phyloP scores from a whole-genome alignment of 2,888 invertebrate genomes.

The Orchesella flavescens region DNA sequence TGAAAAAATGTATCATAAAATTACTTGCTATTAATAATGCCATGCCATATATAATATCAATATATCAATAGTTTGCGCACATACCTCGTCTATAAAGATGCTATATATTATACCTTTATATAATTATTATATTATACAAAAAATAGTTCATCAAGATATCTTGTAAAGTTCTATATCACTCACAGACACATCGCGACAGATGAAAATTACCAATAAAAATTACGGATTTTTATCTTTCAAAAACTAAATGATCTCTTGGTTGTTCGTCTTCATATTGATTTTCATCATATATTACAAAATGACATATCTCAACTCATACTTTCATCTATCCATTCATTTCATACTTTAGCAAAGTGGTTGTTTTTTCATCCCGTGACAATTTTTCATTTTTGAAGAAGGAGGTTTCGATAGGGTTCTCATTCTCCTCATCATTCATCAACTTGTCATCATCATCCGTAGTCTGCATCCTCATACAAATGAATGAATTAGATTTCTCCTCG shows the following conservation, averaged over 20 bases:
- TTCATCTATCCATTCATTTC: background rate
- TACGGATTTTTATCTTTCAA: background rate
- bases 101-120: no score
- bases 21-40: background rate
- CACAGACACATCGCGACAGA: constrained; percentile 12
- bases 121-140: constrained; percentile 18
- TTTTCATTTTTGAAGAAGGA: no score
- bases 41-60: background rate
- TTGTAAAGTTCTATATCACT: constrained; percentile 39
- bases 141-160: background rate
- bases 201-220: constrained; percentile 27
- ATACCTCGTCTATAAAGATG: constrained; percentile 28
- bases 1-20: background rate
- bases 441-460: constrained; percentile 9
- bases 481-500: background rate
- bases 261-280: background rate
- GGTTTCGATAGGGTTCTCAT: no score
- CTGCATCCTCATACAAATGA: background rate
- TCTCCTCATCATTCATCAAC: constrained; percentile 3
- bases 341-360: no score
- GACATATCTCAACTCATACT: background rate
- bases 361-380: no score
- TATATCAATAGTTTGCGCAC: background rate
- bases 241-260: background rate
- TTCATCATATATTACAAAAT: background rate